These are phyloP conservation scores for Ormyrus nitidulus DNA, from an alignment of 2,888 invertebrate species.

Conservation along the genomic window DNA sequence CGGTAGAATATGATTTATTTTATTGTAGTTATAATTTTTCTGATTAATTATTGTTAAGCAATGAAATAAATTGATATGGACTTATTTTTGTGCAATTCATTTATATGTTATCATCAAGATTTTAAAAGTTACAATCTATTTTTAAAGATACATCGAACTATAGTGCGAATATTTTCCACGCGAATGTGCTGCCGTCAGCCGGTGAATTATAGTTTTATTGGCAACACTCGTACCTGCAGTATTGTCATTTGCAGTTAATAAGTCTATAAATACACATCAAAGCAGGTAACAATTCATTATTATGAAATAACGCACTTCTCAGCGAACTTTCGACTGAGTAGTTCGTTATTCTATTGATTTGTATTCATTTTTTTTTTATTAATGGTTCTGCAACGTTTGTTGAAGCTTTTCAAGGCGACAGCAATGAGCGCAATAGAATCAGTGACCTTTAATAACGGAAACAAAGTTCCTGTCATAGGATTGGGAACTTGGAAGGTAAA, in stretches of 20 bases:
- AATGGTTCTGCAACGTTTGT: too few species aligned
- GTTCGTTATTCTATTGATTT: too few species aligned
- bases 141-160: not conserved
- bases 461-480: constrained; percentile 72
- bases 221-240: too few species aligned
- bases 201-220: not conserved
- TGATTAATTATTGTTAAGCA: not conserved
- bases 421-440: constrained; percentile 74
- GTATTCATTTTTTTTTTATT: too few species aligned
- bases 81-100: not conserved
- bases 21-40: not conserved
- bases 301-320: too few species aligned
- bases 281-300: too few species aligned
- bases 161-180: constrained; percentile 9
- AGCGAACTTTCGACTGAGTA: too few species aligned
- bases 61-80: not conserved
- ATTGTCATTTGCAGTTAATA: too few species aligned
- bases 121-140: not conserved
- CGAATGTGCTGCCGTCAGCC: not conserved
- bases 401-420: too few species aligned
- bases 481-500: constrained; percentile 74
- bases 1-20: not conserved
- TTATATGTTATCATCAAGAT: not conserved
- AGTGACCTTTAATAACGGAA: constrained; percentile 71
- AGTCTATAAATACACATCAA: too few species aligned